Evolutionary conservation across 2,888 invertebrate species (phyloP).

Genomic region (Abrostola tripartita): DNA sequence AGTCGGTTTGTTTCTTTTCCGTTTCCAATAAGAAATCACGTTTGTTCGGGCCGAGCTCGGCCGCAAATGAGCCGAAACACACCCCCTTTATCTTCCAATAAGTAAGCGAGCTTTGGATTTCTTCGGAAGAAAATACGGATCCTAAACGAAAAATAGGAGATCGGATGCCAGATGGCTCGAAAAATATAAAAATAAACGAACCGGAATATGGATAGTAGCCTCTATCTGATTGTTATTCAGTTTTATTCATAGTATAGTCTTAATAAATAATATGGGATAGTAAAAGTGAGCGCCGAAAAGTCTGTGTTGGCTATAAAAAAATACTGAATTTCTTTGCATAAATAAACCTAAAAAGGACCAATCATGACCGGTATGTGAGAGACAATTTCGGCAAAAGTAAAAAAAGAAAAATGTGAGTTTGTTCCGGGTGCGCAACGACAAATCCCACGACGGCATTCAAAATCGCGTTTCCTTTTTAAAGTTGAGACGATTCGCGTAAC

Average conservation of each 20-base stretch:
- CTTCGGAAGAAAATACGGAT: constrained; percentile 69
- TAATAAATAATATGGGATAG: constrained; percentile 73
- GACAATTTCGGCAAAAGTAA: constrained; percentile 70
- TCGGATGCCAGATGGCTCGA: constrained; percentile 80
- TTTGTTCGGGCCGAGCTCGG: constrained; percentile 77
- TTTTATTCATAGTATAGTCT: constrained; percentile 72
- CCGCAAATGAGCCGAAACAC: constrained; percentile 86
- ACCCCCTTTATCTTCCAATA: constrained; percentile 85
- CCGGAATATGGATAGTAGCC: constrained; percentile 76
- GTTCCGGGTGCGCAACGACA: constrained; percentile 70
- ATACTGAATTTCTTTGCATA: constrained; percentile 63
- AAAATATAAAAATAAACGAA: constrained; percentile 83
- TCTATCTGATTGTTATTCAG: constrained; percentile 78
- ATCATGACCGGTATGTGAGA: constrained; percentile 48
- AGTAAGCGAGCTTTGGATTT: constrained; percentile 80
- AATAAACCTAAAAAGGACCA: constrained; percentile 61
- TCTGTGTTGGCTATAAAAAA: constrained; percentile 65
- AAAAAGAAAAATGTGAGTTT: constrained; percentile 73
- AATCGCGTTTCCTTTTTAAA: constrained; percentile 87
- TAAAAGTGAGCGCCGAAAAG: constrained; percentile 67
- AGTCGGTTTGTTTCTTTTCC: constrained; percentile 72
- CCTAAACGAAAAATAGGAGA: constrained; percentile 71
- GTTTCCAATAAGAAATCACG: constrained; percentile 83
- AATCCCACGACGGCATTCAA: constrained; percentile 82
- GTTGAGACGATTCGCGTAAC: constrained; percentile 87